These are phyloP conservation scores for Eupithecia exiguata DNA, from an alignment of 2,888 invertebrate genomes.

Conservation along the genomic window DNA sequence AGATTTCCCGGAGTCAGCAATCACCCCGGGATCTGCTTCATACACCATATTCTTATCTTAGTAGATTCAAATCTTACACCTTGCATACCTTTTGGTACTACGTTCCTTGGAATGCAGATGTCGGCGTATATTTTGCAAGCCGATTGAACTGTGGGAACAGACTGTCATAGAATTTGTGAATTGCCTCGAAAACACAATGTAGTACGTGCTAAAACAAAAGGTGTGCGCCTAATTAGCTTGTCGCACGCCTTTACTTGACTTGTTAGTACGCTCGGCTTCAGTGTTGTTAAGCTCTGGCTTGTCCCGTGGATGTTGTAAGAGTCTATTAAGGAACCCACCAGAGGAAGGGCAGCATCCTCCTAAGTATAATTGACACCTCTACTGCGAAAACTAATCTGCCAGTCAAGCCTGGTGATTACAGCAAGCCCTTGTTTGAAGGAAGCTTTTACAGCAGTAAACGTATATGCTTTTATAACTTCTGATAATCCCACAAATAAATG, in stretches of 20 bases:
- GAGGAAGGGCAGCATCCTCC: no score
- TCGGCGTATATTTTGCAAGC: slow-evolving; percentile 69
- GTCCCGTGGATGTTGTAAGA: background rate
- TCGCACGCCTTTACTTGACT: slow-evolving; percentile 60
- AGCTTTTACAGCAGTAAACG: background rate
- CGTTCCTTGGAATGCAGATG: slow-evolving; percentile 59
- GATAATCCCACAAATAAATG: no score
- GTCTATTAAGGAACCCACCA: background rate
- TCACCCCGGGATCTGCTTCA: background rate
- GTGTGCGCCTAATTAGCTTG: slow-evolving; percentile 69
- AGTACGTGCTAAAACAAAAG: slow-evolving; percentile 73
- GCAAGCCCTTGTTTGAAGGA: background rate
- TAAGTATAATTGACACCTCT: no score
- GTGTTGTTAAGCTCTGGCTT: background rate
- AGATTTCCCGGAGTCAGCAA: background rate
- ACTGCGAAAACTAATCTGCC: background rate
- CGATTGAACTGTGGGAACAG: slow-evolving; percentile 74
- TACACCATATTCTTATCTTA: background rate
- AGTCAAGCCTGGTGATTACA: background rate
- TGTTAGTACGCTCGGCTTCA: slow-evolving; percentile 3
- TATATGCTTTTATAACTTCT: no score
- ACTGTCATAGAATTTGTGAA: slow-evolving; percentile 64
- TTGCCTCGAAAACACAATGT: slow-evolving; percentile 72
- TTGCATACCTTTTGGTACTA: slow-evolving; percentile 40
- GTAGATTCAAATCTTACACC: background rate